These are phyloP conservation scores for Hapalemur alaotrensis DNA, from an alignment of 2,797 vertebrate species.

Conservation along the genomic window DNA sequence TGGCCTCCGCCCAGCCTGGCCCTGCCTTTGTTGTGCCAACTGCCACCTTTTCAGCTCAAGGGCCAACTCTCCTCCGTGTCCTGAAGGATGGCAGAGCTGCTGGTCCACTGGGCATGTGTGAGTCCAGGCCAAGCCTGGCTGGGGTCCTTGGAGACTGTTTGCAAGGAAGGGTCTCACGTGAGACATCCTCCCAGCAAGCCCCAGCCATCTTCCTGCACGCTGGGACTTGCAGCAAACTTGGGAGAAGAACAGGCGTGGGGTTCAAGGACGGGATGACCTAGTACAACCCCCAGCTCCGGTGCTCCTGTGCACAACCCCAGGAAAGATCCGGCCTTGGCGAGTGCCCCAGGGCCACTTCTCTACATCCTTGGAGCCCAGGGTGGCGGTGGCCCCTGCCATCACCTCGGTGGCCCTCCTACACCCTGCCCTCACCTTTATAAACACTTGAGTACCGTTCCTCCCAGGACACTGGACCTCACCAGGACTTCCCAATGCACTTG, in stretches of 20 bases:
- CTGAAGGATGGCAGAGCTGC: not conserved
- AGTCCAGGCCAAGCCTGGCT: not conserved
- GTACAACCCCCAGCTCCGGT: not conserved
- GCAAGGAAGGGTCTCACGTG: not conserved
- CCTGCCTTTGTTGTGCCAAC: slow-evolving; percentile 64
- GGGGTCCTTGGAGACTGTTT: not conserved
- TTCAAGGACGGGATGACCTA: not conserved
- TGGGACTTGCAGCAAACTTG: not conserved
- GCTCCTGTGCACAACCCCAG: not conserved
- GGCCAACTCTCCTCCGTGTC: not conserved
- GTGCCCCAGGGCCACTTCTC: not conserved
- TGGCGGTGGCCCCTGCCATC: too few species aligned
- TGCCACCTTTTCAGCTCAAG: not conserved
- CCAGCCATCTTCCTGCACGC: not conserved
- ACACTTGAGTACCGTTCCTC: not conserved
- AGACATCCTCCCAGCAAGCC: not conserved
- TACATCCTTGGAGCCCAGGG: not conserved
- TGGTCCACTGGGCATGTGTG: not conserved
- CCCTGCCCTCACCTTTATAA: not conserved
- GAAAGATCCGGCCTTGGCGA: not conserved
- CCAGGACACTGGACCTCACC: not conserved
- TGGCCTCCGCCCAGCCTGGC: slow-evolving; percentile 40
- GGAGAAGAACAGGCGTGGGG: not conserved
- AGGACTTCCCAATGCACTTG: not conserved
- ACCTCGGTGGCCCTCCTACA: too few species aligned